Conservation (phyloP, 2,797 vertebrate species). For the Cossypha polioptera region DNA sequence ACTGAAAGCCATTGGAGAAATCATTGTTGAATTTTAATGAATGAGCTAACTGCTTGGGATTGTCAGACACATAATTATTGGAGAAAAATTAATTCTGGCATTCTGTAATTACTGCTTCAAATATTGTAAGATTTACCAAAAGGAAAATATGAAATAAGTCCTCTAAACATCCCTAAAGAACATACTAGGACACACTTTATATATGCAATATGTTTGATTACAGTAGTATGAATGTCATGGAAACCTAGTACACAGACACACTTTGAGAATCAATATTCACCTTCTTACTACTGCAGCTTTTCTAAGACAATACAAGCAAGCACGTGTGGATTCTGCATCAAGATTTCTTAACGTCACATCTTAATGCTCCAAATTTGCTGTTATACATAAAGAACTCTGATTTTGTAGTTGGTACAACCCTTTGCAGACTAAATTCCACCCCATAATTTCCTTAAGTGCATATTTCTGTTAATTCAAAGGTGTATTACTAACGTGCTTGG, state of each 20-base stretch:
- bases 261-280: background rate
- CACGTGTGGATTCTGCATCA: background rate
- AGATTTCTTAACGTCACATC: background rate
- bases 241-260: background rate
- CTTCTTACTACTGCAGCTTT: background rate
- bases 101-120: conserved; percentile 72
- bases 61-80: conserved; percentile 72
- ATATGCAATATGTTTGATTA: background rate
- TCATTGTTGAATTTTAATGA: conserved; percentile 77
- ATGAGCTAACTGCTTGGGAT: conserved; percentile 70
- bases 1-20: conserved; percentile 68
- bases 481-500: background rate
- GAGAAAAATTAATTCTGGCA: conserved; percentile 76
- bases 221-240: background rate
- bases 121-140: conserved; percentile 56
- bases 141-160: conserved; percentile 56
- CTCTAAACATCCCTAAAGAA: background rate
- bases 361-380: background rate
- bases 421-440: background rate
- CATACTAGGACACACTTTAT: background rate
- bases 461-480: background rate
- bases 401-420: background rate
- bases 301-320: background rate
- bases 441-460: background rate
- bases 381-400: background rate